These are phyloP conservation scores for Lypha dubia DNA, from an alignment of 2,888 invertebrate species.

Conservation along the genomic window DNA sequence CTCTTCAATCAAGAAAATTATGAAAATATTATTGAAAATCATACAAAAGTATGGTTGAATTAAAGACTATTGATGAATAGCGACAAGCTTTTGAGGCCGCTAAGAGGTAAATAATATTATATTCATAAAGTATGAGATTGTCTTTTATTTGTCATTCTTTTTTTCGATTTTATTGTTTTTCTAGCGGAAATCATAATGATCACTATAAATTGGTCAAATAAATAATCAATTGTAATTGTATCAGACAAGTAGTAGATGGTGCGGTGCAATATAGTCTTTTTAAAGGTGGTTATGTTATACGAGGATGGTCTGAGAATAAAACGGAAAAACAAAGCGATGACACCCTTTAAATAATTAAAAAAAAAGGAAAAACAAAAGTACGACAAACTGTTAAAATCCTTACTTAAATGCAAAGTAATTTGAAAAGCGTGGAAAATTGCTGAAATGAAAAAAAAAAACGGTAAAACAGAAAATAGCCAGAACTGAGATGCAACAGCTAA, in stretches of 20 bases:
- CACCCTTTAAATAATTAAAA: too few relatives aligned
- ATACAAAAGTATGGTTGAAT: slow-evolving; percentile 13
- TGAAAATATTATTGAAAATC: slow-evolving; percentile 15
- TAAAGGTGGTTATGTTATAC: neutral
- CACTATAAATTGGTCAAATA: slow-evolving; percentile 38
- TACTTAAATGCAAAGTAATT: too few relatives aligned
- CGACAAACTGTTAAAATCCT: too few relatives aligned
- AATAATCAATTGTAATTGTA: slow-evolving; percentile 1
- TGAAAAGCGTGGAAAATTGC: too few relatives aligned
- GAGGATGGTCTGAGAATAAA: neutral
- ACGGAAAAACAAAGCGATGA: too few relatives aligned
- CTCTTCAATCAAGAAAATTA: slow-evolving; percentile 10
- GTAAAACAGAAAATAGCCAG: too few relatives aligned
- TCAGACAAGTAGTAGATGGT: neutral
- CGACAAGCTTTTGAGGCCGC: slow-evolving; percentile 48
- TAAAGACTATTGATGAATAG: slow-evolving; percentile 57
- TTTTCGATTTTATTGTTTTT: neutral
- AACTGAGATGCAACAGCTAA: too few relatives aligned
- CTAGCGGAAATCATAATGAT: slow-evolving; percentile 57
- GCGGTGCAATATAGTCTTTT: neutral
- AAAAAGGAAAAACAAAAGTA: too few relatives aligned
- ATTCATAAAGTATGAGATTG: neutral
- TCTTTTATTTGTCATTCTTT: slow-evolving; percentile 24
- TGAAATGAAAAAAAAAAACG: too few relatives aligned
- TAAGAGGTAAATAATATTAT: slow-evolving; percentile 37